These are phyloP conservation scores for Pseudeuparius sepicola DNA, from an alignment of 2,888 invertebrate species.

Conservation along the genomic window DNA sequence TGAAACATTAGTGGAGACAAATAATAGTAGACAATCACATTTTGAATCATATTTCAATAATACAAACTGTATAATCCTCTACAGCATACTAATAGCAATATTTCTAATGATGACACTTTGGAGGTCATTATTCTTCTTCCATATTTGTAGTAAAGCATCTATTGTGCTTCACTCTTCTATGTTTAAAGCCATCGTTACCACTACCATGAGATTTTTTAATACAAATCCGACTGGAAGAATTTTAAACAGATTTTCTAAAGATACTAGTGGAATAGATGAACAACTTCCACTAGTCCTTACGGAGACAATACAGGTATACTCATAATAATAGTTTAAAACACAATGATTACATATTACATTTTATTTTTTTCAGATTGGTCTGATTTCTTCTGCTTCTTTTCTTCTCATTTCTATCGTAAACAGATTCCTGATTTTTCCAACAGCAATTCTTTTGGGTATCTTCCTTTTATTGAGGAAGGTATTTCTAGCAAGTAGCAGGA, in stretches of 20 bases:
- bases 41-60: no score
- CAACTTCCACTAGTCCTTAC: slow-evolving; percentile 39
- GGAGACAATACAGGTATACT: slow-evolving; percentile 34
- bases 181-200: slow-evolving; percentile 43
- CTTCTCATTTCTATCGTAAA: slow-evolving; percentile 21
- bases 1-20: no score
- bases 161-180: slow-evolving; percentile 43
- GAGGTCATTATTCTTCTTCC: slow-evolving; percentile 43
- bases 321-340: no score
- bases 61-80: slow-evolving; percentile 39
- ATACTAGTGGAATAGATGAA: slow-evolving; percentile 48
- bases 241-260: slow-evolving; percentile 59
- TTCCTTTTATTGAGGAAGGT: slow-evolving; percentile 22
- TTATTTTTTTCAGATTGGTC: slow-evolving; percentile 20
- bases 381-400: slow-evolving; percentile 19
- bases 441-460: slow-evolving; percentile 17
- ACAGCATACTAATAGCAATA: slow-evolving; percentile 31
- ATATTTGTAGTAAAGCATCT: slow-evolving; percentile 42
- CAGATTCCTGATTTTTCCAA: slow-evolving; percentile 23
- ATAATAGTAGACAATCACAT: no score
- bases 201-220: slow-evolving; percentile 56
- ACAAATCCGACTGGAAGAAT: slow-evolving; percentile 50
- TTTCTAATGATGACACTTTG: slow-evolving; percentile 35
- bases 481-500: slow-evolving; percentile 22
- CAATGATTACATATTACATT: no score